Conservation (phyloP, 1,140 invertebrate species). For the Arctopsyche grandis region DNA sequence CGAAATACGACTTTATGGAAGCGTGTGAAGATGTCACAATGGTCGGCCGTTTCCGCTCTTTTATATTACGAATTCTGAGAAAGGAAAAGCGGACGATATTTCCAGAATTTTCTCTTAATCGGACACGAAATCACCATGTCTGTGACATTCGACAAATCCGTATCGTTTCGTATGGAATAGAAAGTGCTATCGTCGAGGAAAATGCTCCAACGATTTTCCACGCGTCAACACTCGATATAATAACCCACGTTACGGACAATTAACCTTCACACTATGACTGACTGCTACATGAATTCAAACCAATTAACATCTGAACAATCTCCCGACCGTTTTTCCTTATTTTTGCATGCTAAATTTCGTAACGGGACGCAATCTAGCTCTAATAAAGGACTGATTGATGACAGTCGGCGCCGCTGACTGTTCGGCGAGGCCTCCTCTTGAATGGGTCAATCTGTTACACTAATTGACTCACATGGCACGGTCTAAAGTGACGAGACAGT, state of each 20-base stretch:
- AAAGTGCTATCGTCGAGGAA: not conserved
- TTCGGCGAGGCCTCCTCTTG: not conserved
- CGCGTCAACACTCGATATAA: slow-evolving; percentile 10
- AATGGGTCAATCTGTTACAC: slow-evolving; percentile 29
- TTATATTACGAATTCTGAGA: not conserved
- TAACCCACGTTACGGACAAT: not conserved
- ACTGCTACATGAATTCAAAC: not conserved
- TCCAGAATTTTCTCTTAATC: not conserved
- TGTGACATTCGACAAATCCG: not conserved
- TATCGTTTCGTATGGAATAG: not conserved
- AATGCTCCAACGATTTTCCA: not conserved
- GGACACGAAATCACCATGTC: not conserved
- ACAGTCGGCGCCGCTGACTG: slow-evolving; percentile 27
- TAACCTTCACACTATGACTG: not conserved
- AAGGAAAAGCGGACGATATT: not conserved
- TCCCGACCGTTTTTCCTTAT: not conserved
- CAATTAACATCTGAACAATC: not conserved
- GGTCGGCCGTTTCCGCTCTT: slow-evolving; percentile 7
- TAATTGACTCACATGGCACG: slow-evolving; percentile 9
- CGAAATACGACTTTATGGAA: not conserved
- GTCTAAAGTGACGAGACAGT: not conserved
- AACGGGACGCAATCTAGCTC: not conserved
- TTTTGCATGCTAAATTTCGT: not conserved
- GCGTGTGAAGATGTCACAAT: slow-evolving; percentile 4
- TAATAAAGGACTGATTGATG: slow-evolving; percentile 33